Evolutionary conservation across 53 echinoderm and acorn worm genomes (phyloP).

Genomic region (Stichopus horrens): DNA sequence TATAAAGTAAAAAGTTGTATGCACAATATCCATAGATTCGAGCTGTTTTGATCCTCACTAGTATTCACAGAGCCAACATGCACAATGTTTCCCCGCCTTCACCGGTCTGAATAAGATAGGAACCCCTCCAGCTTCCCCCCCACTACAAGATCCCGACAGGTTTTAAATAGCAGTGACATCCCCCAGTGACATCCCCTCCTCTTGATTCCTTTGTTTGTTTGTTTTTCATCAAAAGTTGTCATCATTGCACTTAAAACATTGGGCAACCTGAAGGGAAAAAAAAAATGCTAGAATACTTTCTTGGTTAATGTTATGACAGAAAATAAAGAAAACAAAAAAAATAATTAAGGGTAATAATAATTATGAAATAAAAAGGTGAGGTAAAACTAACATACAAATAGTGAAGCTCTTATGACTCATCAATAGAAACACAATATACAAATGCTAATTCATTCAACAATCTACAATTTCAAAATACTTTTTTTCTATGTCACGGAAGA

Average conservation of each 20-base stretch:
- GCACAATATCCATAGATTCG: too few species aligned
- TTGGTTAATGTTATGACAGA: constrained; percentile 23
- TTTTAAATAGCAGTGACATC: neutral
- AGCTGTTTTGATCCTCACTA: too few species aligned
- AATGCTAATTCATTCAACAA: neutral
- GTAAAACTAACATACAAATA: constrained; percentile 2
- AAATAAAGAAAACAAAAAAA: neutral
- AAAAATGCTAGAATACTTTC: constrained; percentile 22
- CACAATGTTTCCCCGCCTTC: too few species aligned
- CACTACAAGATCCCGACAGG: too few species aligned
- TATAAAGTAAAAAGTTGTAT: too few species aligned
- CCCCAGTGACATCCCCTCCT: neutral
- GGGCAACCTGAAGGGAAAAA: constrained; percentile 2
- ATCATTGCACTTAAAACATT: constrained; percentile 28
- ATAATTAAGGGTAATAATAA: neutral
- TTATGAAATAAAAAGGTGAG: constrained; percentile 1
- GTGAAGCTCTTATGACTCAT: neutral
- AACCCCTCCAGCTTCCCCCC: too few species aligned
- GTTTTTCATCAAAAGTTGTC: neutral
- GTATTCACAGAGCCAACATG: too few species aligned
- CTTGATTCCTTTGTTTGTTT: neutral
- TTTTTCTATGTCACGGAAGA: neutral
- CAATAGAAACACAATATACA: constrained; percentile 16
- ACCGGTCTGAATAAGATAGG: too few species aligned
- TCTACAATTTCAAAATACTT: neutral